phyloP scores from a whole-genome alignment of 2,797 vertebrate species.

The Pangasius sanitwongsei region DNA sequence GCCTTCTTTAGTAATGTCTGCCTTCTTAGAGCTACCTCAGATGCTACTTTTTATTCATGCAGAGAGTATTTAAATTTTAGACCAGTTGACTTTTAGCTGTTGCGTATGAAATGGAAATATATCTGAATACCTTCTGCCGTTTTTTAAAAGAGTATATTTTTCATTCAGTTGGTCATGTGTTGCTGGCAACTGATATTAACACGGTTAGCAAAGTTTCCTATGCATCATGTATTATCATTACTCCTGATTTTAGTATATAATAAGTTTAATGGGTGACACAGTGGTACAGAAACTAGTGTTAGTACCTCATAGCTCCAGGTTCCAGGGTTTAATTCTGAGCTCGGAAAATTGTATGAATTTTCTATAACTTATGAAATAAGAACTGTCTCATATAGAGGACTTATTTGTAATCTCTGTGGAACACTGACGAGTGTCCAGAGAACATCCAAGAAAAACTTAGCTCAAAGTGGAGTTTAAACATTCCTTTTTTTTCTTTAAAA shows the following conservation, averaged over 20 bases:
- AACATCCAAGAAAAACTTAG: background rate
- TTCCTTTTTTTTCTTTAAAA: no score
- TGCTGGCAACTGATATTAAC: background rate
- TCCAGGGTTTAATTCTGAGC: background rate
- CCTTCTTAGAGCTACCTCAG: background rate
- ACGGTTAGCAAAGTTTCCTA: background rate
- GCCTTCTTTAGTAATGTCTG: background rate
- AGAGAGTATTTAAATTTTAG: background rate
- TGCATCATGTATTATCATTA: background rate
- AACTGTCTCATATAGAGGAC: background rate
- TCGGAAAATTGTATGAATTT: background rate
- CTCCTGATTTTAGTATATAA: background rate
- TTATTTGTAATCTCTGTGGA: background rate
- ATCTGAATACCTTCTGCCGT: background rate
- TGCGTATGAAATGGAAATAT: background rate
- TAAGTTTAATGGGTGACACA: background rate
- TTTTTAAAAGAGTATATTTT: background rate
- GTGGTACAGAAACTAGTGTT: background rate
- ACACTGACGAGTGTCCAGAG: background rate
- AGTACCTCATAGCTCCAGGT: background rate
- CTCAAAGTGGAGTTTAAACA: background rate
- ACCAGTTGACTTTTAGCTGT: background rate
- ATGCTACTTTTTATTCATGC: background rate
- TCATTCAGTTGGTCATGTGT: background rate
- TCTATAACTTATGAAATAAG: background rate